These are phyloP conservation scores for Phenganax stokvisi DNA, from an alignment of 92 coral and sea anemone genomes.

Conservation along the genomic window DNA sequence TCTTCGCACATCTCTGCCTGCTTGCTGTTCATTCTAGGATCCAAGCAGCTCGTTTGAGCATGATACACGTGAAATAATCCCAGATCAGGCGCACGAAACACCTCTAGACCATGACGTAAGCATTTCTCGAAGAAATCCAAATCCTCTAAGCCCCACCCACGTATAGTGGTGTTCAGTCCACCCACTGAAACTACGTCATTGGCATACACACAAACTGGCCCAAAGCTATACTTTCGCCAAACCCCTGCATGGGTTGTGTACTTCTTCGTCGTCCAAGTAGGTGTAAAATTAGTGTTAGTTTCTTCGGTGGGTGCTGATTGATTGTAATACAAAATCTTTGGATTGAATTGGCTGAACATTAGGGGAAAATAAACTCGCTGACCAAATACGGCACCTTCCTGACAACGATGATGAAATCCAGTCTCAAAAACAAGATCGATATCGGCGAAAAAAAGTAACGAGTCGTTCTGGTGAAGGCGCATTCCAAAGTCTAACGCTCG, in stretches of 20 bases:
- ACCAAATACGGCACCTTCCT: slow-evolving; percentile 68
- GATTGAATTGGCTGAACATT: slow-evolving; percentile 88
- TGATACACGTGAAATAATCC: slow-evolving; percentile 91
- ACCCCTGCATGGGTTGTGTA: slow-evolving; percentile 77
- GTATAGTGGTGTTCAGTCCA: slow-evolving; percentile 91
- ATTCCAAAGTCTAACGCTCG: slow-evolving; percentile 81
- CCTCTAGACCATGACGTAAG: slow-evolving; percentile 58
- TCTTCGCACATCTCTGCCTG: slow-evolving; percentile 39
- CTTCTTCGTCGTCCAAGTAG: not conserved
- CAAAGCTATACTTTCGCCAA: slow-evolving; percentile 92
- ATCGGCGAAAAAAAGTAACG: slow-evolving; percentile 84
- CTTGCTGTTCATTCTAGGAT: slow-evolving; percentile 26
- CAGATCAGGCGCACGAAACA: slow-evolving; percentile 84
- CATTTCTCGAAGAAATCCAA: slow-evolving; percentile 88
- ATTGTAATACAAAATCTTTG: slow-evolving; percentile 59
- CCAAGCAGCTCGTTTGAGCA: slow-evolving; percentile 31
- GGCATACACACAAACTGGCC: slow-evolving; percentile 79
- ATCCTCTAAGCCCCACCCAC: slow-evolving; percentile 98
- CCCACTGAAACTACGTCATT: slow-evolving; percentile 78
- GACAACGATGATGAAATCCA: slow-evolving; percentile 83
- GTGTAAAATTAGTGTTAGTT: slow-evolving; percentile 33
- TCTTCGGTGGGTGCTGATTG: slow-evolving; percentile 27
- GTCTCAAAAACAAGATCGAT: slow-evolving; percentile 76
- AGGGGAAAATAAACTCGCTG: slow-evolving; percentile 91
- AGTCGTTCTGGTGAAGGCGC: slow-evolving; percentile 67